Conservation (phyloP, 2,113 vertebrate species). For the Atherinomorus stipes region DNA sequence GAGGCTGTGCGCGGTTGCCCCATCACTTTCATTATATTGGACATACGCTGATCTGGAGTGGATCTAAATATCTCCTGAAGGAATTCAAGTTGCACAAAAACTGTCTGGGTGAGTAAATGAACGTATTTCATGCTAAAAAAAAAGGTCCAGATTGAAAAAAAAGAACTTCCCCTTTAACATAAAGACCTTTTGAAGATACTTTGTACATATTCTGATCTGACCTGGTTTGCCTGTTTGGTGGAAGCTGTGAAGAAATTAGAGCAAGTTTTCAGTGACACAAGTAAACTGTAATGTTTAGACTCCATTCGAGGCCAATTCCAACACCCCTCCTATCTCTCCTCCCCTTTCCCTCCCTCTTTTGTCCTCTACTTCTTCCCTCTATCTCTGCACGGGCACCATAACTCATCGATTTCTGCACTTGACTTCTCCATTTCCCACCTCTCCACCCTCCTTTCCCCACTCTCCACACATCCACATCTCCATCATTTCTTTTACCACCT, state of each 20-base stretch:
- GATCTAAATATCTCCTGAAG: too few relatives aligned
- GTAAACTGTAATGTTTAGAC: conserved; percentile 53
- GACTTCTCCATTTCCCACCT: conserved; percentile 66
- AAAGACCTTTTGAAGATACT: not conserved
- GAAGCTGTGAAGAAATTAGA: conserved; percentile 15
- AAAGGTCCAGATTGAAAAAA: too few relatives aligned
- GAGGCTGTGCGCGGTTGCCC: too few relatives aligned
- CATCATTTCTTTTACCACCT: conserved; percentile 71
- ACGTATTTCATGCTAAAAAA: too few relatives aligned
- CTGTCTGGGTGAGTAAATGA: too few relatives aligned
- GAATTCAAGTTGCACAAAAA: too few relatives aligned
- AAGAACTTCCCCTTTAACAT: too few relatives aligned
- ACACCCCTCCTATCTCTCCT: conserved; percentile 78
- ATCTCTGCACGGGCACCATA: conserved; percentile 87
- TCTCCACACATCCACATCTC: conserved; percentile 3
- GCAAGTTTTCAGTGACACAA: conserved; percentile 10
- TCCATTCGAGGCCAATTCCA: conserved; percentile 88
- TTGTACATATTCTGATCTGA: conserved; percentile 9
- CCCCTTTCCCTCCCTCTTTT: conserved; percentile 49
- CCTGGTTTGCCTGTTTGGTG: conserved; percentile 25
- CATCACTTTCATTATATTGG: too few relatives aligned
- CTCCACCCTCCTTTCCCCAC: conserved; percentile 10
- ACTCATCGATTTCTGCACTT: conserved; percentile 82
- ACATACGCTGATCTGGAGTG: too few relatives aligned
- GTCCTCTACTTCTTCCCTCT: conserved; percentile 59